Evolutionary conservation across 2,888 invertebrate genomes (phyloP), one percentile per base, ranked within the genome.

Genomic region (Gortyna flavago): DNA sequence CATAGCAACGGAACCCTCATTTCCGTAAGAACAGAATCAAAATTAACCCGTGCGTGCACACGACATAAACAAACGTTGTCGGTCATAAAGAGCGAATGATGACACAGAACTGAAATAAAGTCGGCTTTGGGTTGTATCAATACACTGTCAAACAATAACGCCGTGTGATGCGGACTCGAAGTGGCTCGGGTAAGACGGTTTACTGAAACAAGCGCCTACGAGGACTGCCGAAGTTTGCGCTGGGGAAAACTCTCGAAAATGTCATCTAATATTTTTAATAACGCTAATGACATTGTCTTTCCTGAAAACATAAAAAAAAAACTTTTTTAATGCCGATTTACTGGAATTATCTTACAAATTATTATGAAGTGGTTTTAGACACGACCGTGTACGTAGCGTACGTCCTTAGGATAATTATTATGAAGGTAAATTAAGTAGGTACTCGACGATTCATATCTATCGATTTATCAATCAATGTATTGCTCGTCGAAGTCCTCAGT

Each of bases 41-140:
- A 91, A 89, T 91, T 88, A 89, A 87, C 89, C 87, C 87, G 83
- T 85, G 89, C 88, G 84, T 91, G 90, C 90, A 87, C 89, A 91
- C 89, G 90, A 91, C 91, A 89, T 89, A 91, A 92, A 93, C 93
- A 93, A 92, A 93, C 90, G 89, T 85, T 88, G 85, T 88, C 81
- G 90, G 85, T 93, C 93, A 93, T 93, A 93, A 94, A 94, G 89
- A 90, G 83, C 88, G 88, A 89, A 91, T 92, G 93, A 93, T 93
- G 92, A 91, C 91, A 85, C 90, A 88, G 91, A 92, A 91, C 91
- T 90, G 92, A 81, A 88, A 88, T 88, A 87, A 85, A 85, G 83
- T 74, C 65, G 68, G 81, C 76, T 88, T 90, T 87, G 85, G 84
- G 89, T 88, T 89, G 90, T 93, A 93, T 93, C 93, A 93, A 91